These are phyloP conservation scores for Myrmecophaga tridactyla DNA, from an alignment of 2,113 vertebrate species.

Conservation along the genomic window DNA sequence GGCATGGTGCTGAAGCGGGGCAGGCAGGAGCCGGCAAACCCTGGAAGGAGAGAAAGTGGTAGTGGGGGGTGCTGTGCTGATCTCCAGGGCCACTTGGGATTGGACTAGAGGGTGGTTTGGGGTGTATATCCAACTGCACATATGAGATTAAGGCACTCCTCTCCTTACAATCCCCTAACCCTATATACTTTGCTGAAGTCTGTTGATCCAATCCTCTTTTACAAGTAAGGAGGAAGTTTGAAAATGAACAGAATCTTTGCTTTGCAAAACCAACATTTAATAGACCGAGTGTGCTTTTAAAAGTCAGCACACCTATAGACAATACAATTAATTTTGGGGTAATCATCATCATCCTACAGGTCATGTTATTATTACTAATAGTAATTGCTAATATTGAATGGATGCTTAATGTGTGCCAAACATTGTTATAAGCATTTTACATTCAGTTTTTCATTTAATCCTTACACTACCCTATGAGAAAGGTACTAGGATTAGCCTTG, in stretches of 20 bases:
- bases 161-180: background rate
- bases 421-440: background rate
- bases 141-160: background rate
- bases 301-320: background rate
- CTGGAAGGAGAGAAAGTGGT: conserved; percentile 76
- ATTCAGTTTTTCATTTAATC: background rate
- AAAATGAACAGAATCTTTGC: conserved; percentile 39
- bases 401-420: background rate
- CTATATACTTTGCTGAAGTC: background rate
- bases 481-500: conserved; percentile 1
- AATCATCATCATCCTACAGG: background rate
- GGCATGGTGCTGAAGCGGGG: conserved; percentile 97
- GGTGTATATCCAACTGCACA: background rate
- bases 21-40: conserved; percentile 95
- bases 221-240: background rate
- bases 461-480: background rate
- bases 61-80: background rate
- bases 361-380: conserved; percentile 13
- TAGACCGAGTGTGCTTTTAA: background rate
- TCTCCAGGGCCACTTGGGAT: background rate
- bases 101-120: background rate
- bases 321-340: conserved; percentile 19
- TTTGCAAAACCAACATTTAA: conserved; percentile 30
- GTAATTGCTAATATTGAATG: conserved; percentile 5
- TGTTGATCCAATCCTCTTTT: background rate